A percentile compares a stretch with the other conserved stretches of the same genome.
Evolutionary conservation across 2,888 invertebrate genomes (phyloP).

Genomic region (Sarcophaga subvicina): DNA sequence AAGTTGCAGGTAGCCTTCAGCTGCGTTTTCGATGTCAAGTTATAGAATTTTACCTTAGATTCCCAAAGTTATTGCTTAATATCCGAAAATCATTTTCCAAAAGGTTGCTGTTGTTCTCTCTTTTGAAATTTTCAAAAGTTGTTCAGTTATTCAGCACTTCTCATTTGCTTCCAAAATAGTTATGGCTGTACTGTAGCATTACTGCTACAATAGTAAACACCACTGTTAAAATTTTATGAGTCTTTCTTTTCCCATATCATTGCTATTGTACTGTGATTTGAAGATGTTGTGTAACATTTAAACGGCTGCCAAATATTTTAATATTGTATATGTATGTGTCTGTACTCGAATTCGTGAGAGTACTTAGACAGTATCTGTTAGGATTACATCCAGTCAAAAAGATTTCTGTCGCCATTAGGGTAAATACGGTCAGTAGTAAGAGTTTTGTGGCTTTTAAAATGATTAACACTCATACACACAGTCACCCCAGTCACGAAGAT

Average conservation of each 20-base stretch:
- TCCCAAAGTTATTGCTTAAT: too few species aligned
- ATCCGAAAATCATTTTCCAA: too few species aligned
- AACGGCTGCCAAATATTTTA: slow-evolving; percentile 25
- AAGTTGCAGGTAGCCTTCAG: too few species aligned
- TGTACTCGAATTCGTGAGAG: slow-evolving; percentile 4
- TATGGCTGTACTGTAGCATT: too few species aligned
- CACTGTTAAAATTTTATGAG: not conserved
- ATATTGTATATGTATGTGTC: not conserved
- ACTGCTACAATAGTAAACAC: not conserved
- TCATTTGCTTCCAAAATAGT: too few species aligned
- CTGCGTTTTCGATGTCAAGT: too few species aligned
- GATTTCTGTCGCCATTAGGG: slow-evolving; percentile 52
- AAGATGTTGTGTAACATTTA: slow-evolving; percentile 17
- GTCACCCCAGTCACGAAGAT: not conserved
- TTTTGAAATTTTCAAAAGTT: too few species aligned
- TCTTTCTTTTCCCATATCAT: not conserved
- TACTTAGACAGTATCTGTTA: slow-evolving; percentile 24
- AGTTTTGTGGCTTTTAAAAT: slow-evolving; percentile 15
- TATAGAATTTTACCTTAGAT: too few species aligned
- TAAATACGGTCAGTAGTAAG: slow-evolving; percentile 34
- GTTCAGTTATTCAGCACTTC: too few species aligned
- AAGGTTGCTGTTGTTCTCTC: too few species aligned
- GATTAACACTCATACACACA: not conserved
- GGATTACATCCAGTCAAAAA: slow-evolving; percentile 45
- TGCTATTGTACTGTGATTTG: not conserved